A percentile compares a stretch with the other conserved stretches of the same genome.
Evolutionary conservation across 2,888 invertebrate genomes (phyloP).

Genomic region (Cryptus viduatorius): DNA sequence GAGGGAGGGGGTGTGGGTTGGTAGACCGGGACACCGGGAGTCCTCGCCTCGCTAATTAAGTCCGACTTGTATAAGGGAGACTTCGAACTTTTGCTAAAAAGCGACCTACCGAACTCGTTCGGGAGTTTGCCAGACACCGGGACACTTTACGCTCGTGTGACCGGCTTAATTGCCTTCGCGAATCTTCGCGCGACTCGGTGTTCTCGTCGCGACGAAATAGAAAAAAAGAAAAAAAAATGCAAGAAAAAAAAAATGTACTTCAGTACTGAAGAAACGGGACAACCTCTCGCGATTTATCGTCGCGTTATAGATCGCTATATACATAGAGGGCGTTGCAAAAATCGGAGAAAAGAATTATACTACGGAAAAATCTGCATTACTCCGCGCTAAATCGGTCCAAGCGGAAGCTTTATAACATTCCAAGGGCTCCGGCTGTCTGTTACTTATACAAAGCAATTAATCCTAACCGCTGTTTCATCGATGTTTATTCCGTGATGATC

Average conservation of each 20-base stretch:
- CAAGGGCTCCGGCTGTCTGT: too few species aligned
- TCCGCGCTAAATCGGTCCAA: too few species aligned
- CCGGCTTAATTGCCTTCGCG: conserved; percentile 30
- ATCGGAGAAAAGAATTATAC: not conserved
- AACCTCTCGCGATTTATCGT: conserved; percentile 13
- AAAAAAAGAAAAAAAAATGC: conserved; percentile 4
- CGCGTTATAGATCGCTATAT: not conserved
- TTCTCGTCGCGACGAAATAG: not conserved
- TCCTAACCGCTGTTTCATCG: too few species aligned
- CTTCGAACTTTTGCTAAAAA: conserved; percentile 17
- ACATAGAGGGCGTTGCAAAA: not conserved
- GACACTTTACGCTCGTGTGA: conserved; percentile 31
- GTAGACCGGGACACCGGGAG: not conserved
- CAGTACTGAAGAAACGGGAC: not conserved
- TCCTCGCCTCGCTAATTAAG: conserved; percentile 36
- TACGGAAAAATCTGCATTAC: too few species aligned
- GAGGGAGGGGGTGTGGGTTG: too few species aligned
- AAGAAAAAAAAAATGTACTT: not conserved
- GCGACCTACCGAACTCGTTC: not conserved
- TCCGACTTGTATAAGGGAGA: conserved; percentile 25
- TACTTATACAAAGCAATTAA: too few species aligned
- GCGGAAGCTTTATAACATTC: too few species aligned
- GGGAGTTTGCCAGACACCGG: conserved; percentile 12
- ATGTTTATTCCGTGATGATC: too few species aligned
- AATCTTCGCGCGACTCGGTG: conserved; percentile 10